Conservation (phyloP, 2,888 invertebrate genomes). For the Oligia latruncula region DNA sequence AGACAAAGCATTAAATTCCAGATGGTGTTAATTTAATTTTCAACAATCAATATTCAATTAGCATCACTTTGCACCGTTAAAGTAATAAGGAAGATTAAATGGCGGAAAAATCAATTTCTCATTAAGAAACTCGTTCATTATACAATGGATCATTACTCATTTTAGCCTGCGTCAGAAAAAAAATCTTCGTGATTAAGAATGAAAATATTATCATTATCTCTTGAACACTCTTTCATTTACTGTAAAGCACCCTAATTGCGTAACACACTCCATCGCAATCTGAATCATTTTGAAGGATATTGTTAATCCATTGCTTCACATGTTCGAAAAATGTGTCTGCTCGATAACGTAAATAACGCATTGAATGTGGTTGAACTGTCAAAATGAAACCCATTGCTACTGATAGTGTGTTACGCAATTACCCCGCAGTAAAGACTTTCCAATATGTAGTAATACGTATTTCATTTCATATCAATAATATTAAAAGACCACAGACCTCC, state of each 20-base stretch:
- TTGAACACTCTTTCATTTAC: neutral
- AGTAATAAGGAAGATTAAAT: constrained; percentile 16
- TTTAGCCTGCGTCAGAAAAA: neutral
- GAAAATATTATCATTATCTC: constrained; percentile 12
- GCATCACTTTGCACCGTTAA: neutral
- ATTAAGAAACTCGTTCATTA: constrained; percentile 18
- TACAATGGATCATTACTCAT: constrained; percentile 37
- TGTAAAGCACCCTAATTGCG: no score
- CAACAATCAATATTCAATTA: constrained; percentile 20
- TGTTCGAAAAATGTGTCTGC: no score
- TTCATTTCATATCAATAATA: no score
- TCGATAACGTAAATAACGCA: no score
- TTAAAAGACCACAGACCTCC: no score
- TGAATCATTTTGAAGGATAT: no score
- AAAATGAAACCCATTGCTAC: no score
- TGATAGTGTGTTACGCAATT: no score
- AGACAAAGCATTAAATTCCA: neutral
- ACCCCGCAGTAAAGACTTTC: neutral
- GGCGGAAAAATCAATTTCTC: neutral
- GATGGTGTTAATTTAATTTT: neutral
- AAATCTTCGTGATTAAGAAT: neutral
- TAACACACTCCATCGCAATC: no score
- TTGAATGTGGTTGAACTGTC: no score
- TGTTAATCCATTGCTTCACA: no score
- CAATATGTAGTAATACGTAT: neutral